phyloP scores from a whole-genome alignment of 2,888 invertebrate species.

The Eledone cirrhosa region DNA sequence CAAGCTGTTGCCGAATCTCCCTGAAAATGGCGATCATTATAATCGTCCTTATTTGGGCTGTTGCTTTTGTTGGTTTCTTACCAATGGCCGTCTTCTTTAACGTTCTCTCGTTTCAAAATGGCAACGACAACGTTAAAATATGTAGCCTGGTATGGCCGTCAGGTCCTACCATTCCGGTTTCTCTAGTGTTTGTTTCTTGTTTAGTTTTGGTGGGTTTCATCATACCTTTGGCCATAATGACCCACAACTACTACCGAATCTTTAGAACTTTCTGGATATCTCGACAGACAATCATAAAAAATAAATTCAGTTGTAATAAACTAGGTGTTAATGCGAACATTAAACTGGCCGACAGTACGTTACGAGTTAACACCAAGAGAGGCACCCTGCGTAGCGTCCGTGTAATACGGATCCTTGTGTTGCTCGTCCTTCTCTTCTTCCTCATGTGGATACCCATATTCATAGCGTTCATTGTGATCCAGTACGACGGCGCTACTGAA shows the following conservation, averaged over 20 bases:
- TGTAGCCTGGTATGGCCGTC: conserved; percentile 54
- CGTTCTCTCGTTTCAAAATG: conserved; percentile 38
- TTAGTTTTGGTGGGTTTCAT: conserved; percentile 40
- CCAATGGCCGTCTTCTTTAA: conserved; percentile 50
- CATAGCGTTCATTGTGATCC: conserved; percentile 44
- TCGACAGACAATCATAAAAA: conserved; percentile 34
- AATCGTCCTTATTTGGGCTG: conserved; percentile 42
- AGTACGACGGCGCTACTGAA: conserved; percentile 39
- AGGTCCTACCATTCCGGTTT: conserved; percentile 32
- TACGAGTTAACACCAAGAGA: background rate
- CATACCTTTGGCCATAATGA: conserved; percentile 42
- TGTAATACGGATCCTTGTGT: conserved; percentile 47
- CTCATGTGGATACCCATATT: conserved; percentile 53
- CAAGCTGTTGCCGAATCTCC: conserved; percentile 36
- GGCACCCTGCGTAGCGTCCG: conserved; percentile 40
- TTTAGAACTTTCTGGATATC: conserved; percentile 43
- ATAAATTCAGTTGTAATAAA: background rate
- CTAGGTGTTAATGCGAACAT: background rate
- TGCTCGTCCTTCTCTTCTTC: conserved; percentile 47
- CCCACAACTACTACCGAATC: conserved; percentile 45
- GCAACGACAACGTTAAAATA: conserved; percentile 37
- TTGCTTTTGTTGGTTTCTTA: conserved; percentile 37
- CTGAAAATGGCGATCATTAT: conserved; percentile 38
- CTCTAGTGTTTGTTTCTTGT: conserved; percentile 38
- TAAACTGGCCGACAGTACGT: background rate